Percentiles rank a stretch among this genome's conserved stretches.
Conservation (phyloP, 92 coral and sea anemone species). For the Porites cylindrica region DNA sequence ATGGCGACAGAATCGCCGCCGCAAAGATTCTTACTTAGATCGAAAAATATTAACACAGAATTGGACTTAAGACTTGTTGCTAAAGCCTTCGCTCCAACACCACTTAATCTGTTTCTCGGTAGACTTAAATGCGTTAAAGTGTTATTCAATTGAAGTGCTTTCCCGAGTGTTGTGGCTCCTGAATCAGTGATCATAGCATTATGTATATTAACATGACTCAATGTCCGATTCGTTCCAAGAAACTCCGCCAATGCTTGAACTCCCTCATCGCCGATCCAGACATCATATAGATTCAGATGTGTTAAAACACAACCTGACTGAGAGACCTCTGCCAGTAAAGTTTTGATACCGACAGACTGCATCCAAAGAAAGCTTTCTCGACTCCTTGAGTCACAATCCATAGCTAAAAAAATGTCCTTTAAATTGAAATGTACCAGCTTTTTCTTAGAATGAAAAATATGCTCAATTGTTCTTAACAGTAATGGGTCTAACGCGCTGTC, state of each 20-base stretch:
- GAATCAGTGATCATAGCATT: background rate
- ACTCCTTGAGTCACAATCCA: no score
- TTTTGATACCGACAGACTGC: no score
- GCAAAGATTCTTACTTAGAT: background rate
- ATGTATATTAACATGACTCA: background rate
- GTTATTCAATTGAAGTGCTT: background rate
- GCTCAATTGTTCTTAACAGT: background rate
- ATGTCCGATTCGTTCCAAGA: background rate
- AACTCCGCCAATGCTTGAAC: background rate
- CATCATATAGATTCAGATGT: no score
- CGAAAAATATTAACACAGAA: background rate
- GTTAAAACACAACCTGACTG: no score
- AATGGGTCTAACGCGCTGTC: background rate
- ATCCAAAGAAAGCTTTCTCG: no score
- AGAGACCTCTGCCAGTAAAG: no score
- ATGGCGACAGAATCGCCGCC: background rate
- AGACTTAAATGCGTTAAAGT: conserved; percentile 13
- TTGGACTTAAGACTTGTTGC: background rate
- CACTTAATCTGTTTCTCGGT: background rate
- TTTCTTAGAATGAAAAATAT: background rate
- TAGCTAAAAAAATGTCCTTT: no score
- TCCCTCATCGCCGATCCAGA: background rate
- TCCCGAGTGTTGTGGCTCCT: background rate
- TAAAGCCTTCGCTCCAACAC: conserved; percentile 14
- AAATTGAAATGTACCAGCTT: background rate